Conservation (phyloP, 2,113 vertebrate species). For the Corvus cornix region DNA sequence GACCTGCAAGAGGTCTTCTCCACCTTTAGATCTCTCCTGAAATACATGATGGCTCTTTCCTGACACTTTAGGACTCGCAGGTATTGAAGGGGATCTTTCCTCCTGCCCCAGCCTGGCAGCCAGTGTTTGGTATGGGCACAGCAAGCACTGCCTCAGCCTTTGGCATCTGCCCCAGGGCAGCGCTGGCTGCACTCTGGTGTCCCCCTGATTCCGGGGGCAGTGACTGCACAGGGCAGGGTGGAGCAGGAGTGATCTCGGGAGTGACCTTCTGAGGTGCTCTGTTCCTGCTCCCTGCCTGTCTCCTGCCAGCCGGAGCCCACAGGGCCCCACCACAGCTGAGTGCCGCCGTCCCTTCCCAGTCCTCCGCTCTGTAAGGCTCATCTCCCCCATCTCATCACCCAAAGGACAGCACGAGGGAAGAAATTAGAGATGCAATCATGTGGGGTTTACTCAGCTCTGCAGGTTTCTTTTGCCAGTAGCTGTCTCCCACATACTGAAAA, state of each 20-base stretch:
- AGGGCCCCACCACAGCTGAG: background rate
- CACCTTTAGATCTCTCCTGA: background rate
- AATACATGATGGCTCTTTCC: background rate
- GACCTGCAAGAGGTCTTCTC: background rate
- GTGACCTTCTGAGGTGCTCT: background rate
- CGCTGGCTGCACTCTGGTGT: fast-evolving
- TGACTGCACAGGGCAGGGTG: background rate
- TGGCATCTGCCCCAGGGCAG: background rate
- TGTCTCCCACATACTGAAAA: background rate
- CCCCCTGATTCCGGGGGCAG: fast-evolving
- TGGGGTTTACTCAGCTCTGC: background rate
- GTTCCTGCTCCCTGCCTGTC: background rate
- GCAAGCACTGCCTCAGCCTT: background rate
- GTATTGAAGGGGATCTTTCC: background rate
- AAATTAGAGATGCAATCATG: background rate
- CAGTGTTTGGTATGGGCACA: fast-evolving
- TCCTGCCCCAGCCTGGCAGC: background rate
- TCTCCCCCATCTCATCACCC: background rate
- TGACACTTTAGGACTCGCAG: background rate
- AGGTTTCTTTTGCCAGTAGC: background rate
- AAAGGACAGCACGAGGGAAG: fast-evolving
- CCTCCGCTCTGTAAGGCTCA: fast-evolving
- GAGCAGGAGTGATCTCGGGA: background rate
- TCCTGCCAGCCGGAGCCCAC: background rate
- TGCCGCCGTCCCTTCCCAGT: fast-evolving